Conservation (phyloP, 1,140 invertebrate genomes). For the Trichonephila clavata region DNA sequence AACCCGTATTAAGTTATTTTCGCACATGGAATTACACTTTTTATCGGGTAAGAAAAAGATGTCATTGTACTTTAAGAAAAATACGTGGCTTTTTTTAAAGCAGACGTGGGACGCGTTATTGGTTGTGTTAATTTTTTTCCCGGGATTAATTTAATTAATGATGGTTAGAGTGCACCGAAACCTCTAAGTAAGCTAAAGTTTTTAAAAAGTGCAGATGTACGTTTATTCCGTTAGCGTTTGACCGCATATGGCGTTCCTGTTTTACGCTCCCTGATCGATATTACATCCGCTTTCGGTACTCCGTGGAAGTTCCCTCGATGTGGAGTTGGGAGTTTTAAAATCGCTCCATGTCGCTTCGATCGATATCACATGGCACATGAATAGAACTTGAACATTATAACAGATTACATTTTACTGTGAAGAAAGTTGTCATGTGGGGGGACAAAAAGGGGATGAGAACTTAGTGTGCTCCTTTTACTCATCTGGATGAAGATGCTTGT, state of each 20-base stretch:
- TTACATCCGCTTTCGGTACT: slow-evolving; percentile 57
- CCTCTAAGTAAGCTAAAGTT: no score
- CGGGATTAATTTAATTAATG: neutral
- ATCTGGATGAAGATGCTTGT: neutral
- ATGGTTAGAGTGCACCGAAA: neutral
- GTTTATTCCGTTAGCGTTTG: neutral
- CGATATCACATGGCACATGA: neutral
- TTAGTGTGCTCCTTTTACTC: neutral
- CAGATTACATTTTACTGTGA: neutral
- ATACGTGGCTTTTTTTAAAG: neutral
- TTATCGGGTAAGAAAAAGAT: slow-evolving; percentile 61
- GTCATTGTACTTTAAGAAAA: neutral
- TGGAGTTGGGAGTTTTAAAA: neutral
- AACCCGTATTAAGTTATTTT: slow-evolving; percentile 66
- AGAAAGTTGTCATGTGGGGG: neutral
- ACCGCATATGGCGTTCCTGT: slow-evolving; percentile 13
- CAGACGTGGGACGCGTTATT: neutral
- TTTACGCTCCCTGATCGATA: slow-evolving; percentile 17
- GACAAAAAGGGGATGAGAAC: neutral
- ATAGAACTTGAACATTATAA: neutral
- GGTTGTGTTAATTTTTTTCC: neutral
- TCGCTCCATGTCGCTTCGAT: neutral
- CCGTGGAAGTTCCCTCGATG: neutral
- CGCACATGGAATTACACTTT: slow-evolving; percentile 65
- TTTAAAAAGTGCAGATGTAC: neutral